Conservation (phyloP, 1,140 invertebrate species). For the Cotesia chilonis region DNA sequence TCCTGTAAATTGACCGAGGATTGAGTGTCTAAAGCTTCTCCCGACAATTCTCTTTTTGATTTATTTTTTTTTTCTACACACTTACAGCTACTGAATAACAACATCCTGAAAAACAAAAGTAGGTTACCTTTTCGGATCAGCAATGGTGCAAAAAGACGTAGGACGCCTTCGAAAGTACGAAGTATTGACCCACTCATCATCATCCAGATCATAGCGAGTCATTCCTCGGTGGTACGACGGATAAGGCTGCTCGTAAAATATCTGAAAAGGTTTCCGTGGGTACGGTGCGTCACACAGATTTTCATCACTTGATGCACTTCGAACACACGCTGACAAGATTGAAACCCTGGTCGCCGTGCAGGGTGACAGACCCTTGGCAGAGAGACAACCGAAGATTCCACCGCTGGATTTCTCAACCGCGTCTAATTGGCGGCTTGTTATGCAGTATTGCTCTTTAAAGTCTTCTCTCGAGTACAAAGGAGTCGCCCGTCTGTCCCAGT, state of each 20-base stretch:
- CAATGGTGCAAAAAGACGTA: constrained; percentile 73
- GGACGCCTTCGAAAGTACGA: constrained; percentile 81
- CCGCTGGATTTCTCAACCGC: constrained; percentile 81
- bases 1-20: constrained; percentile 16
- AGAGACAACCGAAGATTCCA: constrained; percentile 85
- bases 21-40: neutral
- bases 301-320: constrained; percentile 84
- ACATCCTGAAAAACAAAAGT: neutral
- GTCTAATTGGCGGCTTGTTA: constrained; percentile 87
- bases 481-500: constrained; percentile 63
- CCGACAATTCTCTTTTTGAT: neutral
- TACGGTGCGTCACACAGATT: constrained; percentile 83
- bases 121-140: constrained; percentile 73
- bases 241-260: constrained; percentile 61
- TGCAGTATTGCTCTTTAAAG: constrained; percentile 90
- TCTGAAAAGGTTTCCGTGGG: constrained; percentile 68
- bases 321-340: constrained; percentile 85
- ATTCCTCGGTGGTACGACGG: constrained; percentile 57
- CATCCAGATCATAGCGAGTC: constrained; percentile 47
- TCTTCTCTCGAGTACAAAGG: constrained; percentile 90
- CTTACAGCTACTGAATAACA: neutral
- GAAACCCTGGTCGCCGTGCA: constrained; percentile 69
- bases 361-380: constrained; percentile 65
- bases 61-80: neutral
- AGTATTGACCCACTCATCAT: constrained; percentile 73